phyloP scores from a whole-genome alignment of 2,113 vertebrate genomes.

The Hemicordylus capensis region DNA sequence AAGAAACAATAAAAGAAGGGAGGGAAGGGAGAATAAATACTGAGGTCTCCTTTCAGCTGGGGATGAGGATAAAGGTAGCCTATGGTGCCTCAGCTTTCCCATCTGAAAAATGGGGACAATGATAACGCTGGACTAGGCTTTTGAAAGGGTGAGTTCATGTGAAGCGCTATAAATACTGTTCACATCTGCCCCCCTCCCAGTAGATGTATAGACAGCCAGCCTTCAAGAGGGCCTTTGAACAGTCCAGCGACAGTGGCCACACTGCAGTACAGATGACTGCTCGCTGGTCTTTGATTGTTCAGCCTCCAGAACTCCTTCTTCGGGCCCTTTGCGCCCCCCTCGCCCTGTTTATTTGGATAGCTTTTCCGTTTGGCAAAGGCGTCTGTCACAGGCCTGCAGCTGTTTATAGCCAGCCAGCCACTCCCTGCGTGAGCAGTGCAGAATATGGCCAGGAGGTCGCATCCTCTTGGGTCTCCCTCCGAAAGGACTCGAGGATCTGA shows the following conservation, averaged over 20 bases:
- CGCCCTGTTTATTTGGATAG: conserved; percentile 75
- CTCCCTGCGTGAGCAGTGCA: conserved; percentile 9
- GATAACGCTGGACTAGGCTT: not conserved
- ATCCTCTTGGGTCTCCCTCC: not conserved
- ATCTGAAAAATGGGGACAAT: not conserved
- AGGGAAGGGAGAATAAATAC: not conserved
- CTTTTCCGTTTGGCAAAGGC: conserved; percentile 53
- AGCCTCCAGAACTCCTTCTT: conserved; percentile 33
- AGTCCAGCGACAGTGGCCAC: no score
- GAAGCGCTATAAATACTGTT: not conserved
- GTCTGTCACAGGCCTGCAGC: conserved; percentile 25
- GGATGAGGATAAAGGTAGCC: not conserved
- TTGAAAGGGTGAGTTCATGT: not conserved
- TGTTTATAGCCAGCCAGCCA: conserved; percentile 46
- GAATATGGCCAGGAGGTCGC: not conserved
- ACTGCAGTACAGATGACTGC: no score
- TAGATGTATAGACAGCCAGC: not conserved
- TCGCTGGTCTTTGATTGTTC: no score
- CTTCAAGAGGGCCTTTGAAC: not conserved
- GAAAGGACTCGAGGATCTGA: not conserved
- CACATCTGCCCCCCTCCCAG: not conserved
- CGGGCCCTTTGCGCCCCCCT: conserved; percentile 67
- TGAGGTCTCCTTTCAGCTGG: not conserved
- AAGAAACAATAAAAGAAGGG: not conserved
- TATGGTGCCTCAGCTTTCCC: not conserved